Percentiles rank a stretch among this genome's conserved stretches.
phyloP scores from a whole-genome alignment of 53 echinoderm and acorn worm species.

The Mesocentrotus franciscanus region DNA sequence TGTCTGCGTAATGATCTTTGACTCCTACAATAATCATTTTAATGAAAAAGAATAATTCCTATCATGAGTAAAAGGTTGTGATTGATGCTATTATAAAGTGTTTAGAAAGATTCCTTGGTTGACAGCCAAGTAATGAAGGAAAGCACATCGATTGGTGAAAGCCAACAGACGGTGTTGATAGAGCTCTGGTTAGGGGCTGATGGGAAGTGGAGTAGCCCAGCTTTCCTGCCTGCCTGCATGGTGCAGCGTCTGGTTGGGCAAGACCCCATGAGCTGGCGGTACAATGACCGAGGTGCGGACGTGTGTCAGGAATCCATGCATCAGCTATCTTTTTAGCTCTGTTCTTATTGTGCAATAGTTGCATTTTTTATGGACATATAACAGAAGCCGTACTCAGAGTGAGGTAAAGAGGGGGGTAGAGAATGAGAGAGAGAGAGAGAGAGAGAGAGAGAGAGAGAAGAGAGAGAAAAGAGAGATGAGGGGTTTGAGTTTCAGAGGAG shows the following conservation, averaged over 20 bases:
- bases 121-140: conserved; percentile 40
- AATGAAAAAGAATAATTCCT: conserved; percentile 1
- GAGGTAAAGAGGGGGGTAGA: no score
- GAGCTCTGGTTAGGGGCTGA: neutral
- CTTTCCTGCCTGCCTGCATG: conserved; percentile 29
- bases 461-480: no score
- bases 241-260: neutral
- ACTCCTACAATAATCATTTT: neutral
- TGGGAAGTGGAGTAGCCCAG: conserved; percentile 43
- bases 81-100: conserved; percentile 15
- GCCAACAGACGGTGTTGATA: conserved; percentile 60
- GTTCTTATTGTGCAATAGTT: neutral
- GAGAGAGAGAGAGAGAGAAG: no score
- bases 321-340: neutral
- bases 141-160: conserved; percentile 41
- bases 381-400: no score
- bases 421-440: no score
- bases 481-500: no score
- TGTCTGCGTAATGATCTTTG: conserved; percentile 7
- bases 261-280: neutral
- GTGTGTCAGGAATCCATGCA: neutral
- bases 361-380: neutral
- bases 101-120: conserved; percentile 22
- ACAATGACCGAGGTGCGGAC: neutral
- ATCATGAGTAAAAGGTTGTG: conserved; percentile 16